phyloP scores from a whole-genome alignment of 2,113 vertebrate species.

The Conger conger region DNA sequence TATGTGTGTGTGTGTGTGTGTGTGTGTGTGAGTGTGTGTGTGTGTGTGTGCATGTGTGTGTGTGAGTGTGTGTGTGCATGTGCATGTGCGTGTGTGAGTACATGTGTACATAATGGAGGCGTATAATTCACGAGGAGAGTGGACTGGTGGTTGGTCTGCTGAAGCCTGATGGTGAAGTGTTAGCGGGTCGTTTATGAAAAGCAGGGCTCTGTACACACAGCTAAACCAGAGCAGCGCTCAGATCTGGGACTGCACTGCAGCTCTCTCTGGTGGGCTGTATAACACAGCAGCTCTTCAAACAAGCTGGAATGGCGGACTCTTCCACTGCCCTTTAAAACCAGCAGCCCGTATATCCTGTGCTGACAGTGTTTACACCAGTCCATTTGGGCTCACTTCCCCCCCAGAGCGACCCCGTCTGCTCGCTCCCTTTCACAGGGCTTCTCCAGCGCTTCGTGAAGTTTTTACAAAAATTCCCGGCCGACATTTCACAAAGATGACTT shows the following conservation, averaged over 20 bases:
- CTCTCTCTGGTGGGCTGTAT: neutral
- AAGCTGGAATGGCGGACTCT: neutral
- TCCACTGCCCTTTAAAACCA: neutral
- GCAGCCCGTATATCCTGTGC: neutral
- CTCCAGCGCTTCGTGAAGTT: neutral
- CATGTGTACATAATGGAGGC: too few species aligned
- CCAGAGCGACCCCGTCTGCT: neutral
- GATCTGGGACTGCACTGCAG: neutral
- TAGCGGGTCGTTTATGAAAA: neutral
- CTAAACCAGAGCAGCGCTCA: too few species aligned
- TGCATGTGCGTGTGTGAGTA: too few species aligned
- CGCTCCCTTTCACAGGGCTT: neutral
- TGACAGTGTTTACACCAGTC: neutral
- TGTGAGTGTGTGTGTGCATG: too few species aligned
- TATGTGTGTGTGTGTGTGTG: too few species aligned
- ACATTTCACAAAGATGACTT: slow-evolving; percentile 31
- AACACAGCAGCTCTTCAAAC: neutral
- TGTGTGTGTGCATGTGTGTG: too few species aligned
- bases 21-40: too few species aligned
- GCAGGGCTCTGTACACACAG: neutral
- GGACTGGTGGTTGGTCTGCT: too few species aligned
- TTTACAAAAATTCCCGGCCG: neutral
- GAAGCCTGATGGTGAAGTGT: too few species aligned
- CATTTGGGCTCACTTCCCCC: neutral
- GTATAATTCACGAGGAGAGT: too few species aligned